A percentile compares a stretch with the other conserved stretches of the same genome.
Evolutionary conservation across 2,888 invertebrate genomes (phyloP).

Genomic region (Tipula unca): DNA sequence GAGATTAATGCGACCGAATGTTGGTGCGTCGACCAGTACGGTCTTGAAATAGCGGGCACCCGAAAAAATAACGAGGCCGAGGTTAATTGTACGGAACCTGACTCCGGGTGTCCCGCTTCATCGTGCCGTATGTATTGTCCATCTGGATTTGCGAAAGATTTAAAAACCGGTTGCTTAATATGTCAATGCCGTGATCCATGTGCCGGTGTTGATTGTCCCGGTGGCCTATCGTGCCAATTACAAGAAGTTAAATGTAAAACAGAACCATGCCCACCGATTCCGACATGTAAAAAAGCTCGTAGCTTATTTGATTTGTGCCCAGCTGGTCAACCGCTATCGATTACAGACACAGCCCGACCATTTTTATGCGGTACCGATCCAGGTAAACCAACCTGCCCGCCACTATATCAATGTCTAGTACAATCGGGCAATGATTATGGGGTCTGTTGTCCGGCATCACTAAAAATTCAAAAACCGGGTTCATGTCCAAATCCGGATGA

Average conservation of each 20-base stretch:
- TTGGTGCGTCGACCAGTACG: conserved; percentile 77
- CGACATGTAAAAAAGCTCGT: conserved; percentile 71
- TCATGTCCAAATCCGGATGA: conserved; percentile 55
- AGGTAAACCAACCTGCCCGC: conserved; percentile 77
- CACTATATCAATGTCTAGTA: conserved; percentile 70
- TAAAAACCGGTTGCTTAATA: conserved; percentile 60
- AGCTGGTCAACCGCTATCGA: conserved; percentile 61
- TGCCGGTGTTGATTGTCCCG: conserved; percentile 63
- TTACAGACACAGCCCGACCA: conserved; percentile 64
- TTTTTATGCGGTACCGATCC: conserved; percentile 74
- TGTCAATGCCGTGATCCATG: conserved; percentile 80
- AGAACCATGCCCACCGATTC: conserved; percentile 76
- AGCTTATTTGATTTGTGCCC: conserved; percentile 72
- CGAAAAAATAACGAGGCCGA: conserved; percentile 42
- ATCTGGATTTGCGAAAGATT: conserved; percentile 65
- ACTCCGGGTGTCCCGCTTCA: conserved; percentile 65
- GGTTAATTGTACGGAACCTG: conserved; percentile 38
- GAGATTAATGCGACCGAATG: conserved; percentile 59
- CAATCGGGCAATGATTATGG: conserved; percentile 78
- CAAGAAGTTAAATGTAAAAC: conserved; percentile 68
- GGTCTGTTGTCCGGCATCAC: conserved; percentile 73
- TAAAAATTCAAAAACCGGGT: conserved; percentile 69
- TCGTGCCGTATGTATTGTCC: conserved; percentile 83
- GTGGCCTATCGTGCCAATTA: conserved; percentile 64
- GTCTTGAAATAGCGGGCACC: conserved; percentile 70